phyloP scores from a whole-genome alignment of 2,888 invertebrate species.

The Taphrorychus bicolor region DNA sequence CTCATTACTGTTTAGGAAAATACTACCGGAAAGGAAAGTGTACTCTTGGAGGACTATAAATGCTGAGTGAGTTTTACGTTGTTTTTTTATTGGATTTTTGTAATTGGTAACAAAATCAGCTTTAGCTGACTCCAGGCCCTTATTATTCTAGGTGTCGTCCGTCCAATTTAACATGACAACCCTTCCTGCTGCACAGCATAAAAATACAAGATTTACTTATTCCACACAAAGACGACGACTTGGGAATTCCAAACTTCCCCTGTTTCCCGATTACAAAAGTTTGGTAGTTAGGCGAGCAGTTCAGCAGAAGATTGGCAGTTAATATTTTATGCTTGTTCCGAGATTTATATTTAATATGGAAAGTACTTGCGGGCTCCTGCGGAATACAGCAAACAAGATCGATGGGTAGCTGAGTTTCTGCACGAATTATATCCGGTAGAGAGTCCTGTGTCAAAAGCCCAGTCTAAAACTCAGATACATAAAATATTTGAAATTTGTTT shows the following conservation, averaged over 20 bases:
- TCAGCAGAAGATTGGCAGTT: constrained; percentile 37
- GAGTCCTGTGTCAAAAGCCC: too few relatives aligned
- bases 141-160: too few relatives aligned
- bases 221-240: constrained; percentile 15
- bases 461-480: too few relatives aligned
- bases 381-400: constrained; percentile 1
- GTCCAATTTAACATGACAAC: neutral
- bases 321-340: constrained; percentile 37
- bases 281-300: constrained; percentile 35
- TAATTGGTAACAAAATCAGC: too few relatives aligned
- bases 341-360: constrained; percentile 37
- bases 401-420: constrained; percentile 19
- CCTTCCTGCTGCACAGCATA: constrained; percentile 2
- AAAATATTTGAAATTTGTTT: too few relatives aligned
- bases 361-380: constrained; percentile 22
- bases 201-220: constrained; percentile 23
- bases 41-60: too few relatives aligned
- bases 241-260: constrained; percentile 28
- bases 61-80: too few relatives aligned
- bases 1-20: neutral
- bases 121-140: too few relatives aligned
- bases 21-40: too few relatives aligned
- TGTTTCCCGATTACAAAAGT: constrained; percentile 34
- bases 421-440: too few relatives aligned
- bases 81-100: too few relatives aligned